Base-by-base conservation (phyloP, 1,140 invertebrate genomes). In the Adoxophyes honmai region DNA sequence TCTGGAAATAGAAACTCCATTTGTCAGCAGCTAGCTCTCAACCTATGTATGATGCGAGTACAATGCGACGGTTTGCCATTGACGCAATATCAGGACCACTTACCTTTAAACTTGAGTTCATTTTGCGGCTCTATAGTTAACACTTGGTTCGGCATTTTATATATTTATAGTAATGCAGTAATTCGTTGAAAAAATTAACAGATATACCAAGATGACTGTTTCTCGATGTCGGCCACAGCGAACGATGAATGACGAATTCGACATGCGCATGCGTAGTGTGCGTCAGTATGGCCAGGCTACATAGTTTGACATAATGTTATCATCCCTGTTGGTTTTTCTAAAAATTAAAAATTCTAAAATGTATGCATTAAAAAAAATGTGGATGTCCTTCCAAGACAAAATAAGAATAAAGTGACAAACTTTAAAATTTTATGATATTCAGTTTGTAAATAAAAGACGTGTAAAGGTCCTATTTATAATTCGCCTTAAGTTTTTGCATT, bases 31-130 rank as follows among this genome's bases (percentile, higher is more conserved):
- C 73, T 88, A 84, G 75, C 75, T 70, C 59, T 64, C 76, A 78
- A 81, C 79, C 73, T 80, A 83, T 80, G 71, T 74, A 65, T 62
- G 66, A 70, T 74, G 65, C 66, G 78, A 81, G 79, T 83, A 74
- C 73, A 81, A 78, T 86, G 84, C 76, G 78, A 77, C 68, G 60
- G 57, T 69, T 58, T 58, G 62, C 58, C 65, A 58, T 56, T 60
- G 56, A 66, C 53, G 52, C 59, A 61, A 69, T 64, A 75, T 68
- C 69, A 72, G 60, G 65, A 70, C 60, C 52, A 81, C 91, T 90
- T 90, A 95, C 94, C 93, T 91, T 90, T 90, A 86, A 95, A 95
- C 89, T 92, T 93, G 52, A 95, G 89, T 82, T 95, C 94, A 79
- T 91, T 91, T 85, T 92, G 91, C 59, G 93, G 93, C 67, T 94